These are phyloP conservation scores for Erynnis tages DNA, from an alignment of 2,888 invertebrate species.

Conservation along the genomic window DNA sequence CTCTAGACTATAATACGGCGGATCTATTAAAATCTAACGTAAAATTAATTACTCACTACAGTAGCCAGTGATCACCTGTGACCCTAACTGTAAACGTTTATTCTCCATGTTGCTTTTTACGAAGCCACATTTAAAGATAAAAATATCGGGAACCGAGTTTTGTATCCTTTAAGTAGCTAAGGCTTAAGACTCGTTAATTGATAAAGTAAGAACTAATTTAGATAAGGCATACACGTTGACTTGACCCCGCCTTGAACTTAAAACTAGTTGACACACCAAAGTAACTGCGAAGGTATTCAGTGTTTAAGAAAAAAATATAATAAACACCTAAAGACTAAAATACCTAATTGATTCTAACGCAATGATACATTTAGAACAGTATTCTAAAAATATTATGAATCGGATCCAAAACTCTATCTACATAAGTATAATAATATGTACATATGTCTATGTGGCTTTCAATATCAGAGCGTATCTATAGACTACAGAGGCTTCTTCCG, in stretches of 20 bases:
- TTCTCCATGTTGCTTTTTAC: neutral
- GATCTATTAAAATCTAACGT: too few relatives aligned
- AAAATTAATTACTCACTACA: too few relatives aligned
- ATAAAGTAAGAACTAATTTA: slow-evolving; percentile 25
- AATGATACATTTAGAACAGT: too few relatives aligned
- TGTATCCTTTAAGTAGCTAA: slow-evolving; percentile 20
- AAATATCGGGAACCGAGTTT: slow-evolving; percentile 14
- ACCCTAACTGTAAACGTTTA: neutral
- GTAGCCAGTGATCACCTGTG: too few relatives aligned
- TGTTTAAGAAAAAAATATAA: too few relatives aligned
- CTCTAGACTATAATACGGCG: too few relatives aligned
- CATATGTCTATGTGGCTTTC: neutral
- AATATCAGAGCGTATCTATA: neutral
- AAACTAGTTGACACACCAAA: slow-evolving; percentile 15
- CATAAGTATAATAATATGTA: too few relatives aligned
- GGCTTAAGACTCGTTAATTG: slow-evolving; percentile 24
- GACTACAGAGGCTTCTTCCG: neutral
- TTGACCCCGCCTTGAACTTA: slow-evolving; percentile 24
- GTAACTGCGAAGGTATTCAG: neutral
- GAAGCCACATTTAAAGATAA: slow-evolving; percentile 11
- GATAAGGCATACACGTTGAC: slow-evolving; percentile 26
- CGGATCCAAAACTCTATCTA: too few relatives aligned
- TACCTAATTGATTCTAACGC: too few relatives aligned
- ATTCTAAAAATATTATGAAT: too few relatives aligned
- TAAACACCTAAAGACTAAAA: too few relatives aligned